Evolutionary conservation across 2,113 vertebrate species (phyloP), one percentile per base, ranked within the genome.

Genomic region (Fulica atra): DNA sequence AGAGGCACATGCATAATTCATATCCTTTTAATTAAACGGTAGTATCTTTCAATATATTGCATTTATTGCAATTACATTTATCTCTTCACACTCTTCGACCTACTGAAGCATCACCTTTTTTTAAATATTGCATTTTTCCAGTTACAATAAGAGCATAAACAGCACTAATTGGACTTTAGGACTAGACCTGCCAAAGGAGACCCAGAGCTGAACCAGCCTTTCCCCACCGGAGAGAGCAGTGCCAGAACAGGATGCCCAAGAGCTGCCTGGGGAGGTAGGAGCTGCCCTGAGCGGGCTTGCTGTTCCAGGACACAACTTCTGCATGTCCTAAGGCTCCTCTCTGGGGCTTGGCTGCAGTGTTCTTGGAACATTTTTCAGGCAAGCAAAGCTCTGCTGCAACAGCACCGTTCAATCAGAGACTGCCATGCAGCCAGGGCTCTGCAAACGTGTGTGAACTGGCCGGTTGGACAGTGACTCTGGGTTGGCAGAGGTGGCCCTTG

Each of bases 1-100:
- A 94, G 29, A 82, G 46, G 79, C 26, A 42, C 19, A 87, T 85
- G 74, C 54, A 91, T 95, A 93, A 97, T 93, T 94, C 56, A 89
- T 89, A 65, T 5, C 23, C 28, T 93, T 94, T 65, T 93, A 94
- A 96, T 96, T 94, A 95, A 95, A 91, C 1, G 6, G 59, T 65
- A 85, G 25, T 42, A 69, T 92, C 81, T 91, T 69, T 79, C 46
- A 72, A 70, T 93, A 85, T 77, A 89, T 61, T 93, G 35, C 65
- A 82, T 89, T 87, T 87, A 68, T 74, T 54, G 8, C 53, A 89
- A 89, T 91, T 81, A 81, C 26, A 20, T 74, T 92, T 92, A 91
- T 79, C 89, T 88, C 59, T 38, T 74, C 36, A 40, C 31, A 70
- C 10, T 28, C 56, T 71, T 46, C 38, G 61, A 81, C 70, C 36